phyloP scores from a whole-genome alignment of 2,888 invertebrate species.

The Chloroclystis v-ata region DNA sequence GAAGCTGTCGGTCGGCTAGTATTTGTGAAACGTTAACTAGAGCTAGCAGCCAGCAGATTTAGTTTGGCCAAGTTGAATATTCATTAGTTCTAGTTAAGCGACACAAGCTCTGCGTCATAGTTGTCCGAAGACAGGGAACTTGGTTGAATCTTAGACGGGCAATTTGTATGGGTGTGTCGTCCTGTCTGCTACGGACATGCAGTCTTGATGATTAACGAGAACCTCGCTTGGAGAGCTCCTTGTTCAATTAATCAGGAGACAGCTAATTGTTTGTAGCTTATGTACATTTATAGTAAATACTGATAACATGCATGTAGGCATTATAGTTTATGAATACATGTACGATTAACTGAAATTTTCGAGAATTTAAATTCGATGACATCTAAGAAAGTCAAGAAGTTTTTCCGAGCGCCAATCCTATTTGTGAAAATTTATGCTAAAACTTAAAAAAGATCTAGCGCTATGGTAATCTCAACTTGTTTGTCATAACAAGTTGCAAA shows the following conservation, averaged over 20 bases:
- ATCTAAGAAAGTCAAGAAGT: too few species aligned
- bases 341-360: too few species aligned
- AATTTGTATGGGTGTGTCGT: constrained; percentile 37
- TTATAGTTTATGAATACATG: too few species aligned
- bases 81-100: constrained; percentile 41
- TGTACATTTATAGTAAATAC: background rate
- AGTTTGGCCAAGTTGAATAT: constrained; percentile 41
- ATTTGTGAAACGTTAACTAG: constrained; percentile 13
- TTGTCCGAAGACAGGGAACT: constrained; percentile 32
- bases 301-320: background rate
- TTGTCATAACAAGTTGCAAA: constrained; percentile 20
- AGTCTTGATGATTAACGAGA: constrained; percentile 35
- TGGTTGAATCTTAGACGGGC: constrained; percentile 31
- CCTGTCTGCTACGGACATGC: constrained; percentile 34
- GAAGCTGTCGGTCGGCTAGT: too few species aligned
- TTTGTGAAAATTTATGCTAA: background rate
- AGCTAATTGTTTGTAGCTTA: background rate
- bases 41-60: constrained; percentile 19
- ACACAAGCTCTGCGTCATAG: constrained; percentile 36
- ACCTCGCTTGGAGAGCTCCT: constrained; percentile 4
- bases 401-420: background rate
- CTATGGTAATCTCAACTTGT: constrained; percentile 7
- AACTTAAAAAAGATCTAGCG: background rate
- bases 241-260: background rate
- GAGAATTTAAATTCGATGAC: too few species aligned